Evolutionary conservation across 1,140 invertebrate species (phyloP).

Genomic region (Babylonia areolata): DNA sequence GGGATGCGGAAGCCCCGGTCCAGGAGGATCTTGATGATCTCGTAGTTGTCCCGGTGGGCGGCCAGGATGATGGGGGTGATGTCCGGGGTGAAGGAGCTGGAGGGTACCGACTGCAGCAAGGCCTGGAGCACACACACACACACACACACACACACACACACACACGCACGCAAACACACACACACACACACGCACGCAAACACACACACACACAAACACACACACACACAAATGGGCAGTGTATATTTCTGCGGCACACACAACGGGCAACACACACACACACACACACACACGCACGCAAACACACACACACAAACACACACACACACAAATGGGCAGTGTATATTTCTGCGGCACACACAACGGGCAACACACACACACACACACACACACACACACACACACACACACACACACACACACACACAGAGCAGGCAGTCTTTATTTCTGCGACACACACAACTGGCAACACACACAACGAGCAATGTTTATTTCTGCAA

Average conservation of each 20-base stretch:
- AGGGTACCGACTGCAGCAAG: conserved; percentile 57
- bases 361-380: background rate
- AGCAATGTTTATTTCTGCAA: no score
- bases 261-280: background rate
- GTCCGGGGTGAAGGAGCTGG: conserved; percentile 90
- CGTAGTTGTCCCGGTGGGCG: conserved; percentile 97
- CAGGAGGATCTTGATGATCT: conserved; percentile 97
- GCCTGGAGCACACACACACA: conserved; percentile 55
- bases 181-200: background rate
- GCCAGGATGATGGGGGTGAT: conserved; percentile 97
- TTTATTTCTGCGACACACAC: no score
- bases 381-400: conserved; percentile 6
- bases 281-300: conserved; percentile 6
- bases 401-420: conserved; percentile 1
- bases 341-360: no score
- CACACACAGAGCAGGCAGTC: background rate
- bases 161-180: background rate
- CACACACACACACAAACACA: background rate
- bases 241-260: no score
- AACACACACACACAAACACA: background rate
- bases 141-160: conserved; percentile 11
- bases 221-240: background rate
- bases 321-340: no score
- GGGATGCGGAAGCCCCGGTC: conserved; percentile 80
- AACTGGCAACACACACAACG: no score